Conservation (phyloP, 2,113 vertebrate genomes). For the Fulmarus glacialis region DNA sequence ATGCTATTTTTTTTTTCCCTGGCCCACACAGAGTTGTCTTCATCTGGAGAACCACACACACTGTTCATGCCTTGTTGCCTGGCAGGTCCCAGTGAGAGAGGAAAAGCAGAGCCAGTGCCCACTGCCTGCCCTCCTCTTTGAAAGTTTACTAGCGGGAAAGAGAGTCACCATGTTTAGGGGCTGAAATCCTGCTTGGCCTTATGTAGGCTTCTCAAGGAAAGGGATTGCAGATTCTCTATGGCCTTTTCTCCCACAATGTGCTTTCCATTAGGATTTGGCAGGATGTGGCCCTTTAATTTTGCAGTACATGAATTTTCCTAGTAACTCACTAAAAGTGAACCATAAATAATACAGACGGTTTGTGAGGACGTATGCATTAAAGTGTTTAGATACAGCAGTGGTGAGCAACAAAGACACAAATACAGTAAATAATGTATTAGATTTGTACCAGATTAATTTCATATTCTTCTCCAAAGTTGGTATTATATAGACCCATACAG, state of each 20-base stretch:
- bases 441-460: neutral
- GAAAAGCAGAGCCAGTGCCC: neutral
- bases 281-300: neutral
- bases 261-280: neutral
- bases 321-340: neutral
- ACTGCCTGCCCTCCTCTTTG: neutral
- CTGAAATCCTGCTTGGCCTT: neutral
- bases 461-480: neutral
- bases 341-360: neutral
- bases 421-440: neutral
- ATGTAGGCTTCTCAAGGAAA: neutral
- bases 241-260: neutral
- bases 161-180: fast-evolving
- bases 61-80: neutral
- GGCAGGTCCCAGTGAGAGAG: neutral
- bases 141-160: neutral
- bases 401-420: neutral
- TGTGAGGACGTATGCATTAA: neutral
- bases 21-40: neutral
- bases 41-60: neutral
- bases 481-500: neutral
- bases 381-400: neutral
- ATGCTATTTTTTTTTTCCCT: neutral
- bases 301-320: neutral
- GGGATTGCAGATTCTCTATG: neutral